These are phyloP conservation scores for Parazoanthus swiftii DNA, from an alignment of 92 coral and sea anemone species.

Conservation along the genomic window DNA sequence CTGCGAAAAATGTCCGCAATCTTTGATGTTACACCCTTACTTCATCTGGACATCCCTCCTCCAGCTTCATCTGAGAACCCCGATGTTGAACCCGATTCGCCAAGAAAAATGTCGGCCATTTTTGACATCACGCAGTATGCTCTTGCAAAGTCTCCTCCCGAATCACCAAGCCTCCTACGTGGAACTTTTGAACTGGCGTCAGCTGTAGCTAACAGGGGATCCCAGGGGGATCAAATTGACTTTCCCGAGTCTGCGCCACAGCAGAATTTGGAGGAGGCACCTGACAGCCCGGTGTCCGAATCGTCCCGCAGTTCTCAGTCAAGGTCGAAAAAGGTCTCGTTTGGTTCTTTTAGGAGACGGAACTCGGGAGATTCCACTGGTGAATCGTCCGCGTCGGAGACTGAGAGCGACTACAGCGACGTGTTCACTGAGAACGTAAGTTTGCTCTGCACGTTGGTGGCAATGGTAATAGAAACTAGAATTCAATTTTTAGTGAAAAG, in stretches of 20 bases:
- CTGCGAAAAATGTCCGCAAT: conserved; percentile 74
- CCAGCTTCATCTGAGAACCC: background rate
- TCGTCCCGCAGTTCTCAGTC: conserved; percentile 40
- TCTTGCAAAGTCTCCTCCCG: conserved; percentile 78
- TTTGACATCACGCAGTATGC: conserved; percentile 74
- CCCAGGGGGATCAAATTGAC: background rate
- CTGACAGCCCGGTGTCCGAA: conserved; percentile 37
- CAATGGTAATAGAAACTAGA: background rate
- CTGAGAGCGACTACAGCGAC: conserved; percentile 81
- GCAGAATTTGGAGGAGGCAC: conserved; percentile 52
- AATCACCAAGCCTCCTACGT: conserved; percentile 46
- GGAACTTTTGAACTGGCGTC: conserved; percentile 30
- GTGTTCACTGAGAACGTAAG: conserved; percentile 67
- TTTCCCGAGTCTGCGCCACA: background rate
- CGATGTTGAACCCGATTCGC: conserved; percentile 44
- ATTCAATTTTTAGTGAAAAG: background rate
- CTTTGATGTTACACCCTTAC: conserved; percentile 64
- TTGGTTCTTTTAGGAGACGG: conserved; percentile 33
- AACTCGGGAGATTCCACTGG: conserved; percentile 22
- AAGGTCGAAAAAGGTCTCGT: conserved; percentile 46
- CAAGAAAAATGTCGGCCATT: conserved; percentile 75
- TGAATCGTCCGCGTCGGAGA: conserved; percentile 77
- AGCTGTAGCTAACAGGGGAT: conserved; percentile 4
- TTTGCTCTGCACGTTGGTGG: background rate
- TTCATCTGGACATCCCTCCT: conserved; percentile 65